Conservation (phyloP, 1,140 invertebrate genomes). For the Oedothorax gibbosus region DNA sequence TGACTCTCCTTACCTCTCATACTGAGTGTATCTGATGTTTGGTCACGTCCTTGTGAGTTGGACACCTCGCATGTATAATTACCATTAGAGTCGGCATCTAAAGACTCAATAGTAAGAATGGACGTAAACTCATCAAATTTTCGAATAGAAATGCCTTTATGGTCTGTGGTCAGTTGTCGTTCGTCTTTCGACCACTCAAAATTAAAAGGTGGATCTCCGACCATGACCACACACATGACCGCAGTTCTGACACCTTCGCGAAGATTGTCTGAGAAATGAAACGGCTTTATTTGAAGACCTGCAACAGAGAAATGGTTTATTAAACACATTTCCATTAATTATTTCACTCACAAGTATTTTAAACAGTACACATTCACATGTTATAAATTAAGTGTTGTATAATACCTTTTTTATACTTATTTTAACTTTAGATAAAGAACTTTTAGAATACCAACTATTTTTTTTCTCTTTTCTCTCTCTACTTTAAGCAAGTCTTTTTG, state of each 20-base stretch:
- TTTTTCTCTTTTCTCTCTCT: too few relatives aligned
- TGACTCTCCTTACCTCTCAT: slow-evolving; percentile 19
- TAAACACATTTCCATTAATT: too few relatives aligned
- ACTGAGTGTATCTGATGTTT: slow-evolving; percentile 26
- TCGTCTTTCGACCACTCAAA: slow-evolving; percentile 63
- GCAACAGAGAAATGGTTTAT: too few relatives aligned
- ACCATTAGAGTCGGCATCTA: slow-evolving; percentile 60
- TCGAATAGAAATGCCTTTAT: not conserved
- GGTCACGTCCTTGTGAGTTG: slow-evolving; percentile 46
- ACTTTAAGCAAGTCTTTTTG: too few relatives aligned
- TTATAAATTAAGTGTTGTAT: too few relatives aligned
- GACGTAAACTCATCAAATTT: slow-evolving; percentile 67
- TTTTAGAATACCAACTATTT: too few relatives aligned
- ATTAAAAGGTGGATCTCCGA: slow-evolving; percentile 63
- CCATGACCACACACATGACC: slow-evolving; percentile 69
- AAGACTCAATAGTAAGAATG: slow-evolving; percentile 37
- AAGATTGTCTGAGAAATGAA: slow-evolving; percentile 69
- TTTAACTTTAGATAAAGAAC: too few relatives aligned
- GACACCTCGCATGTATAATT: slow-evolving; percentile 62
- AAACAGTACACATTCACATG: too few relatives aligned
- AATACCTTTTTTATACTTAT: too few relatives aligned
- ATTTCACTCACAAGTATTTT: too few relatives aligned
- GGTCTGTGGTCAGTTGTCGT: not conserved
- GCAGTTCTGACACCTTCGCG: slow-evolving; percentile 76
- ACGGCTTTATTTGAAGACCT: slow-evolving; percentile 50